phyloP scores from a whole-genome alignment of 2,888 invertebrate species.

The Chelonus formosanus region DNA sequence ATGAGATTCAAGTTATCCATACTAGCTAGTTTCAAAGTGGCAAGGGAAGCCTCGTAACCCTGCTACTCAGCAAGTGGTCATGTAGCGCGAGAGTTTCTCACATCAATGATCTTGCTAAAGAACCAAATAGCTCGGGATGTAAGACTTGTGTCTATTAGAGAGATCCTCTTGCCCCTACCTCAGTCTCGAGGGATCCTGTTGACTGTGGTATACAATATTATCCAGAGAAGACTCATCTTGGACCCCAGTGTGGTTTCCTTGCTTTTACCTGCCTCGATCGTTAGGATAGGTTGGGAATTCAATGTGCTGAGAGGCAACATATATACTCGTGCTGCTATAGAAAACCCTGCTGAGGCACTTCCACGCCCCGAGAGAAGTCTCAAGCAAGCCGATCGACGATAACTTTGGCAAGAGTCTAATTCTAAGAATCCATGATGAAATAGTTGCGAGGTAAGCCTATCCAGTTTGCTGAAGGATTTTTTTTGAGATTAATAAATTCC shows the following conservation, averaged over 20 bases:
- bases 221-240: not conserved
- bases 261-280: slow-evolving; percentile 41
- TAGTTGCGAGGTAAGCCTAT: not conserved
- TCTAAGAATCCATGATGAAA: slow-evolving; percentile 18
- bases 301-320: slow-evolving; percentile 23
- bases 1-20: slow-evolving; percentile 60
- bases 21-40: slow-evolving; percentile 57
- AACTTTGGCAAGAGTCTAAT: slow-evolving; percentile 21
- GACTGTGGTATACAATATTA: slow-evolving; percentile 4
- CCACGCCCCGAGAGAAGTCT: slow-evolving; percentile 21
- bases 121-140: not conserved
- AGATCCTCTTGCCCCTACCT: not conserved
- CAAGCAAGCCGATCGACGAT: slow-evolving; percentile 27
- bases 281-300: slow-evolving; percentile 46
- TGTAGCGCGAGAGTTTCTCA: not conserved
- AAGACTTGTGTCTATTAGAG: not conserved
- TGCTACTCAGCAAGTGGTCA: slow-evolving; percentile 3
- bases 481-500: not conserved
- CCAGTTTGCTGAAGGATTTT: not conserved
- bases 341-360: slow-evolving; percentile 27
- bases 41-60: slow-evolving; percentile 29
- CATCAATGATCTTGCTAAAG: too few species aligned
- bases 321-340: slow-evolving; percentile 21
- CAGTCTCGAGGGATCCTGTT: slow-evolving; percentile 19
- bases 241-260: slow-evolving; percentile 31